Percentiles rank a stretch among this genome's conserved stretches.
phyloP scores from a whole-genome alignment of 2,888 invertebrate species.

The Oligia strigilis region DNA sequence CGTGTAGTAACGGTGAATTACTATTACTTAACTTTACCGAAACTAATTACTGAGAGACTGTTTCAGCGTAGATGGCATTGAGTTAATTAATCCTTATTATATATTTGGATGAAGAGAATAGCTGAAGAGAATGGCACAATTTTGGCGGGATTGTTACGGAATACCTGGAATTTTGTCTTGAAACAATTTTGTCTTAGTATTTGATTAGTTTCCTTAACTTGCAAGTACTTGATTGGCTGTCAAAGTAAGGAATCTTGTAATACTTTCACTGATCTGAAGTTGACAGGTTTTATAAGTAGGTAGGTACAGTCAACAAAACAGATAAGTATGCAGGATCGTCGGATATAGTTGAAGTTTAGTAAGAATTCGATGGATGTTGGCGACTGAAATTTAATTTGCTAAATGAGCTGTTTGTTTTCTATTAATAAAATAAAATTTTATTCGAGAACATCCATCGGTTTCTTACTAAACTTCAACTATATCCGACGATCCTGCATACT shows the following conservation, averaged over 20 bases:
- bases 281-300: background rate
- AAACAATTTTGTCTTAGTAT: slow-evolving; percentile 7
- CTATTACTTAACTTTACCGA: slow-evolving; percentile 67
- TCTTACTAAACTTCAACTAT: too few relatives aligned
- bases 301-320: too few relatives aligned
- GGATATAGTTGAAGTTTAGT: too few relatives aligned
- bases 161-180: background rate
- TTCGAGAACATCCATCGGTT: too few relatives aligned
- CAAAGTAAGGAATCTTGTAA: background rate
- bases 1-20: slow-evolving; percentile 58
- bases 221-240: background rate
- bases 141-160: slow-evolving; percentile 8
- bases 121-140: slow-evolving; percentile 1
- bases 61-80: slow-evolving; percentile 43
- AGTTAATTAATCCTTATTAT: slow-evolving; percentile 60
- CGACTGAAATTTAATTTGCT: too few relatives aligned
- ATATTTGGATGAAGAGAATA: slow-evolving; percentile 48
- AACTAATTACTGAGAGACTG: slow-evolving; percentile 61
- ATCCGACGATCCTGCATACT: too few relatives aligned
- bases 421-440: too few relatives aligned
- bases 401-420: too few relatives aligned
- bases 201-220: slow-evolving; percentile 1
- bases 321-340: too few relatives aligned
- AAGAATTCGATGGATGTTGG: too few relatives aligned
- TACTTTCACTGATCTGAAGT: background rate